These are phyloP conservation scores for Octopus bimaculoides DNA, from an alignment of 1,140 invertebrate species.

Conservation along the genomic window DNA sequence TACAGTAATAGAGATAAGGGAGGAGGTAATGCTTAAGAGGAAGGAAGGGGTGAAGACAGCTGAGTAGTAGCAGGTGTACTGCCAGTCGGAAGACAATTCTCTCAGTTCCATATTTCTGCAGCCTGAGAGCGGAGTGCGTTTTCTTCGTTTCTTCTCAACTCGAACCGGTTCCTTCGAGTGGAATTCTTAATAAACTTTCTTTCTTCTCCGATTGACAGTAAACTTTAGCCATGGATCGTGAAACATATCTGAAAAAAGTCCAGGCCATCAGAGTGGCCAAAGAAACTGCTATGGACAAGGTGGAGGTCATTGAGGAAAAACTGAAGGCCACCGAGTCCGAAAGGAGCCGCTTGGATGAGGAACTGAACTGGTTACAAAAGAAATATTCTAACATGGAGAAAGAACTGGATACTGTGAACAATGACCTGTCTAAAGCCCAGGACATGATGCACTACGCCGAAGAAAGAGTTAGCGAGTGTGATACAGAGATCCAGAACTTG, in stretches of 20 bases:
- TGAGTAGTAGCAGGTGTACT: too few relatives aligned
- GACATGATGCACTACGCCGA: conserved; percentile 10
- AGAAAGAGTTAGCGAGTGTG: conserved; percentile 19
- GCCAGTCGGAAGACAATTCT: too few relatives aligned
- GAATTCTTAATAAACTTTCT: not conserved
- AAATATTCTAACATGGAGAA: conserved; percentile 4
- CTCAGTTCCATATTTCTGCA: not conserved
- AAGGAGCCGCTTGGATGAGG: not conserved
- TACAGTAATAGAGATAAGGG: too few relatives aligned
- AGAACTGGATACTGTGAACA: conserved; percentile 4
- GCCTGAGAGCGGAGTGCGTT: not conserved
- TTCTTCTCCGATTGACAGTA: conserved; percentile 5
- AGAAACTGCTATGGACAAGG: conserved; percentile 6
- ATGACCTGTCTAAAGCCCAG: conserved; percentile 9
- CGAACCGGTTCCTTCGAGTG: too few relatives aligned
- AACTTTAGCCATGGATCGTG: not conserved
- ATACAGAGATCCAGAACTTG: conserved; percentile 18
- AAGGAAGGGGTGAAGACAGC: too few relatives aligned
- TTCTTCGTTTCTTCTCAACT: too few relatives aligned
- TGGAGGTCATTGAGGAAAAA: not conserved
- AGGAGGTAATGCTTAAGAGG: too few relatives aligned
- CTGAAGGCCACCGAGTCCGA: not conserved
- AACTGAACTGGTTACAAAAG: conserved; percentile 4
- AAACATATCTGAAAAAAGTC: not conserved
- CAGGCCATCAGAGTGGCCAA: not conserved